Evolutionary conservation across 2,797 vertebrate genomes (phyloP).

Genomic region (Chelon labrosus): DNA sequence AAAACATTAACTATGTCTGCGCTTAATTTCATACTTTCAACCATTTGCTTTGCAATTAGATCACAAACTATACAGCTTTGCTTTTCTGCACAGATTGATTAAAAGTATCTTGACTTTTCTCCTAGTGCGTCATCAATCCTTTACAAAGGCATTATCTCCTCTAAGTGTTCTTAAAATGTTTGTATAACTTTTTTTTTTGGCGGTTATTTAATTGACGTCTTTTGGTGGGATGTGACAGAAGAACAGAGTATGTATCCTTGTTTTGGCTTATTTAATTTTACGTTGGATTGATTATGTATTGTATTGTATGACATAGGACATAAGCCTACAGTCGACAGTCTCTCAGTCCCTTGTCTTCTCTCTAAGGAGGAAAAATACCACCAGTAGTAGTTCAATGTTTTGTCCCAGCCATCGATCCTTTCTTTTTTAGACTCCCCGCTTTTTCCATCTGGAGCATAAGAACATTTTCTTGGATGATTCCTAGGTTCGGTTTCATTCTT

Average conservation of each 20-base stretch:
- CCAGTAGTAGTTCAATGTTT: too few species aligned
- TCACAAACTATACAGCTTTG: neutral
- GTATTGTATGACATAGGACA: neutral
- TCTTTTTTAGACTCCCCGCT: too few species aligned
- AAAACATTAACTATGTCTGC: slow-evolving; percentile 2
- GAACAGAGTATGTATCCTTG: neutral
- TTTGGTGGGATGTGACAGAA: too few species aligned
- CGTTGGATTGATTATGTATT: neutral
- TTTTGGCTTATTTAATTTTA: neutral
- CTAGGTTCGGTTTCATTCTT: too few species aligned
- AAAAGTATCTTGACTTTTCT: neutral
- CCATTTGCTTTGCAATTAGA: neutral
- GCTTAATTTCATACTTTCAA: neutral
- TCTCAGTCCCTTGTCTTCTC: too few species aligned
- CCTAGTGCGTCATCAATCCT: neutral
- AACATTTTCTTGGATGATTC: too few species aligned
- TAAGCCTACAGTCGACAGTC: too few species aligned
- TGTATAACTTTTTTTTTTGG: neutral
- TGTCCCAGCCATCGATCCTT: too few species aligned
- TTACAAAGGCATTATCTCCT: neutral
- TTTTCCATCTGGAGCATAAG: too few species aligned
- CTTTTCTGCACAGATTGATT: neutral
- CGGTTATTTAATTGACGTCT: too few species aligned
- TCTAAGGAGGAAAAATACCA: too few species aligned
- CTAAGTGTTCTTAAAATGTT: neutral